phyloP scores from a whole-genome alignment of 92 coral and sea anemone genomes.

The Parazoanthus atlanticus region DNA sequence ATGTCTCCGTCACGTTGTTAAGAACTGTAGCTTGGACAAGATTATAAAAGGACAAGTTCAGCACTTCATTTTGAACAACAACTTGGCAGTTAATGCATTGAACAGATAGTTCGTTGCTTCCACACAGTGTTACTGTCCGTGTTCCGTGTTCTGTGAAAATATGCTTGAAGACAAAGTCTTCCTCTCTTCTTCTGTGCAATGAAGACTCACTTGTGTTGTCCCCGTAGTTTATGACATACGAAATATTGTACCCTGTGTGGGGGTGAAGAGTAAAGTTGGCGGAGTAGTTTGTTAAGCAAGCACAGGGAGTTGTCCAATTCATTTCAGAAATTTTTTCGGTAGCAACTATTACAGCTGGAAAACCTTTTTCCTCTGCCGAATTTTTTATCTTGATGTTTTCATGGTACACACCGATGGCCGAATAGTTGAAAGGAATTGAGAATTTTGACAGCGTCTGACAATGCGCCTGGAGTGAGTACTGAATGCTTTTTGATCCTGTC shows the following conservation, averaged over 20 bases:
- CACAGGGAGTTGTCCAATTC: constrained; percentile 54
- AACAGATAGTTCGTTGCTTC: constrained; percentile 65
- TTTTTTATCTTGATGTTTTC: constrained; percentile 60
- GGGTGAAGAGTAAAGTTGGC: constrained; percentile 59
- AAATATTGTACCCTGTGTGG: constrained; percentile 71
- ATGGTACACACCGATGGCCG: constrained; percentile 47
- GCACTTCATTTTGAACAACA: constrained; percentile 59
- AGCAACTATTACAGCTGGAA: constrained; percentile 45
- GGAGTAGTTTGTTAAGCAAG: constrained; percentile 64
- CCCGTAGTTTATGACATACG: constrained; percentile 55
- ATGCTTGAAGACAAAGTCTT: constrained; percentile 33
- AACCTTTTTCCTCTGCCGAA: neutral
- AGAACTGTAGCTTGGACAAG: constrained; percentile 58
- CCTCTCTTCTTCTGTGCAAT: constrained; percentile 30
- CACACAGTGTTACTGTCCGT: constrained; percentile 48
- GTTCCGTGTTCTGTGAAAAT: constrained; percentile 53
- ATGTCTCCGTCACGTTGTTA: constrained; percentile 57
- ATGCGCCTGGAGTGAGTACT: constrained; percentile 57
- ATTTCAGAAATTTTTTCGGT: constrained; percentile 61
- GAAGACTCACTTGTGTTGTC: constrained; percentile 30
- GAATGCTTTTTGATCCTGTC: constrained; percentile 7
- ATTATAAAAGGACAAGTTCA: constrained; percentile 53
- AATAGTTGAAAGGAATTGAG: constrained; percentile 48
- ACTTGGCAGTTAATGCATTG: constrained; percentile 58
- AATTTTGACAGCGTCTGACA: constrained; percentile 51